phyloP scores from a whole-genome alignment of 23 tunicate genomes.

The Trididemnum nubilum region DNA sequence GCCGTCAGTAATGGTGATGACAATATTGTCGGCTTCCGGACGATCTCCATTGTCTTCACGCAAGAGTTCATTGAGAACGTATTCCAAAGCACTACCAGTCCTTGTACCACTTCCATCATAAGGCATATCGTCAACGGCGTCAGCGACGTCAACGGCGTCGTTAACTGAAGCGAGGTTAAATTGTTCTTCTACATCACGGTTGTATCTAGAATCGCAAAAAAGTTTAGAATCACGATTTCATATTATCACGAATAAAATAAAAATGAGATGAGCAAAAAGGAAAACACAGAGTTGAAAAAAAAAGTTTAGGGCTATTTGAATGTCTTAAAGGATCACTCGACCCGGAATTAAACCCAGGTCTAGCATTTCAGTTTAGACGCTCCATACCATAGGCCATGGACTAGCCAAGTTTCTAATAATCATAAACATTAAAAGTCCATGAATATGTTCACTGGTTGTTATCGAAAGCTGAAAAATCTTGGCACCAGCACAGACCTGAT shows the following conservation, averaged over 20 bases:
- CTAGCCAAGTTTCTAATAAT: too few relatives aligned
- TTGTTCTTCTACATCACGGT: conserved; percentile 58
- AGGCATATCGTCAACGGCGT: conserved; percentile 64
- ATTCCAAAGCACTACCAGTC: conserved; percentile 75
- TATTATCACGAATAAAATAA: neutral
- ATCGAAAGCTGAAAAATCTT: too few relatives aligned
- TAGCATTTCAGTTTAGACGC: too few relatives aligned
- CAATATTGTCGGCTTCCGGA: conserved; percentile 68
- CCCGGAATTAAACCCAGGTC: too few relatives aligned
- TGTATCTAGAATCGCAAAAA: conserved; percentile 47
- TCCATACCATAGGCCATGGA: too few relatives aligned
- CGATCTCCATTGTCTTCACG: conserved; percentile 57
- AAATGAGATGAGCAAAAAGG: too few relatives aligned
- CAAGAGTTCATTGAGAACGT: conserved; percentile 56
- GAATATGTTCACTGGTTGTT: too few relatives aligned
- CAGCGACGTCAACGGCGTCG: conserved; percentile 48
- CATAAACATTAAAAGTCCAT: too few relatives aligned
- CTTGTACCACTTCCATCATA: conserved; percentile 84
- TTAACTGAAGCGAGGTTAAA: conserved; percentile 53
- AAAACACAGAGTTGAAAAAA: neutral
- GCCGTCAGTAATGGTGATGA: conserved; percentile 84
- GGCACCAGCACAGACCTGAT: too few relatives aligned
- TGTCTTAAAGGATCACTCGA: too few relatives aligned
- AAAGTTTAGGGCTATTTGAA: too few relatives aligned
- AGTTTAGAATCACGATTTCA: neutral